These are phyloP conservation scores for Oscheius sp. DNA, from an alignment of 2,888 invertebrate genomes.

Conservation along the genomic window DNA sequence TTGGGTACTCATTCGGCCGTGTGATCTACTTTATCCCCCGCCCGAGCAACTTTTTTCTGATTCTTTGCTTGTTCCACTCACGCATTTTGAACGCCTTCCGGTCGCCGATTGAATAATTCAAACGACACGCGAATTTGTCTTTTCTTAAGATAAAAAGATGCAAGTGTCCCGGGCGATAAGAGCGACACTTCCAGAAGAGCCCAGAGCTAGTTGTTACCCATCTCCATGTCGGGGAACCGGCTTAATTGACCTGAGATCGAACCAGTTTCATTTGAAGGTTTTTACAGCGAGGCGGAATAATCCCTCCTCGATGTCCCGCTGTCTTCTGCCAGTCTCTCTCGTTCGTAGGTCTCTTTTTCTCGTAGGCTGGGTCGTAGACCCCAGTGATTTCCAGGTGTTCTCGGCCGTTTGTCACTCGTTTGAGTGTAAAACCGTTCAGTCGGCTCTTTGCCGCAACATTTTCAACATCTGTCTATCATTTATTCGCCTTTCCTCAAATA, in stretches of 20 bases:
- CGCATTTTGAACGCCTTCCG: slow-evolving; percentile 33
- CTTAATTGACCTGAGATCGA: slow-evolving; percentile 10
- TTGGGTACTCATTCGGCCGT: slow-evolving; percentile 20
- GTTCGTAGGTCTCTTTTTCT: not conserved
- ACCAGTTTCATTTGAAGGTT: slow-evolving; percentile 21
- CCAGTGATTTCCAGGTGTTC: slow-evolving; percentile 24
- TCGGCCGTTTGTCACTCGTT: slow-evolving; percentile 19
- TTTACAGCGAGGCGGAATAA: slow-evolving; percentile 28
- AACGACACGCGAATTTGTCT: not conserved
- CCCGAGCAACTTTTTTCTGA: slow-evolving; percentile 2
- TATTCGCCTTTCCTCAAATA: not conserved
- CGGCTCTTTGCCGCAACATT: not conserved
- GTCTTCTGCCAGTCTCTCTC: no score
- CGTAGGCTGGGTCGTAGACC: not conserved
- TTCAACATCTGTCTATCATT: not conserved
- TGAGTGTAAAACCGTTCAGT: slow-evolving; percentile 13
- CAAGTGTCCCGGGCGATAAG: not conserved
- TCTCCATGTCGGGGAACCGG: no score
- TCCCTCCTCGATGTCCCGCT: slow-evolving; percentile 13
- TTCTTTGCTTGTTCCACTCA: slow-evolving; percentile 9
- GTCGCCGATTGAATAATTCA: slow-evolving; percentile 19
- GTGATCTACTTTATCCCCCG: slow-evolving; percentile 15
- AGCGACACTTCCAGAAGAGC: not conserved
- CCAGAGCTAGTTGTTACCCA: not conserved
- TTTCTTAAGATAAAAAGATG: not conserved